Conservation (phyloP, 2,888 invertebrate species). For the Melinopterus prodromus region DNA sequence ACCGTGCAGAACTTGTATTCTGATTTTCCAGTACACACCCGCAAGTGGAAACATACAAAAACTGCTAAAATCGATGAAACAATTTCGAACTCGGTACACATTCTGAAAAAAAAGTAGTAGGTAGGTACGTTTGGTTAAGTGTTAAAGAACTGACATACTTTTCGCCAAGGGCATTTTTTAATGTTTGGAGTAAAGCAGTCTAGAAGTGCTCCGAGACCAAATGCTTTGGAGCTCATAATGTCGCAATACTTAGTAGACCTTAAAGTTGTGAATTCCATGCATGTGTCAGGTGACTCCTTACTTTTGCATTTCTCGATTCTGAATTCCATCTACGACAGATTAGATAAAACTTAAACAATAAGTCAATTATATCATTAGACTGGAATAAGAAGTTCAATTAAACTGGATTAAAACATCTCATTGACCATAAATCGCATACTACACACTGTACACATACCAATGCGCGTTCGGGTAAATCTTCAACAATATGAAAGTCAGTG, state of each 20-base stretch:
- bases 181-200: not conserved
- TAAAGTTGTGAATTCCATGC: not conserved
- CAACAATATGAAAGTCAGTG: not conserved
- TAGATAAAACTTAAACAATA: no score
- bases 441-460: not conserved
- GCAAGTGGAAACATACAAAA: not conserved
- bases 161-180: no score
- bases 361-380: no score
- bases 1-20: not conserved
- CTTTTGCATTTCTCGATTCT: constrained; percentile 12
- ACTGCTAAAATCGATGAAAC: not conserved
- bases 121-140: no score
- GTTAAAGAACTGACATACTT: no score
- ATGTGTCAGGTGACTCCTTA: constrained; percentile 15
- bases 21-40: not conserved
- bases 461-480: not conserved
- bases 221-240: not conserved
- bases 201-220: not conserved
- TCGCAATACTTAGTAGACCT: not conserved
- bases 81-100: not conserved
- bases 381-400: no score
- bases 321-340: not conserved
- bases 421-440: no score
- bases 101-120: not conserved
- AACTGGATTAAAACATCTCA: no score